These are phyloP conservation scores for Rhynchonycteris naso DNA, from an alignment of 2,797 vertebrate genomes.

Conservation along the genomic window DNA sequence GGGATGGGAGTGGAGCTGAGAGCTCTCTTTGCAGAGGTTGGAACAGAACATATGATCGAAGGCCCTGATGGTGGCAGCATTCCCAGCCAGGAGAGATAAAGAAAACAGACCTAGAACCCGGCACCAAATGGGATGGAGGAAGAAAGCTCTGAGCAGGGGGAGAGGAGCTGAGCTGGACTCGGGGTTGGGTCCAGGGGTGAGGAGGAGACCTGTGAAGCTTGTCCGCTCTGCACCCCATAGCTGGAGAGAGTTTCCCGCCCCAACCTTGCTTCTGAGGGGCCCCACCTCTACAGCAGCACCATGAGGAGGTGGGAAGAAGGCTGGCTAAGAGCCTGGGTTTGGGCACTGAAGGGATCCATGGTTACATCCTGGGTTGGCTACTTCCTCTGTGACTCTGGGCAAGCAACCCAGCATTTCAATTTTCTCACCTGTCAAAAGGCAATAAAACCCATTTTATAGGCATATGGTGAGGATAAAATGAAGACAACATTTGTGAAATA, in stretches of 20 bases:
- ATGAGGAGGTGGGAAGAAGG: not conserved
- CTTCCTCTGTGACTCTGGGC: not conserved
- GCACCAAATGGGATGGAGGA: too few relatives aligned
- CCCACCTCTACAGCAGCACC: not conserved
- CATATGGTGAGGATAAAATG: slow-evolving; percentile 22
- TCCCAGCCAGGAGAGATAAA: not conserved
- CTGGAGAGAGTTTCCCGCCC: not conserved
- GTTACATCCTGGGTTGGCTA: not conserved
- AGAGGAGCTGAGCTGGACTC: not conserved
- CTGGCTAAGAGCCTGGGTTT: not conserved
- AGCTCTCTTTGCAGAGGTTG: not conserved
- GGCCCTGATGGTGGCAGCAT: not conserved
- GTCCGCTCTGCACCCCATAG: not conserved
- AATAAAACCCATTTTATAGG: not conserved
- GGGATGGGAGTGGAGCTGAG: not conserved
- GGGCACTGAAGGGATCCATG: not conserved
- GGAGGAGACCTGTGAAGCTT: not conserved
- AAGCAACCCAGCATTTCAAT: not conserved
- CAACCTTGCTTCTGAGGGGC: not conserved
- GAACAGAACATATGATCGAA: not conserved
- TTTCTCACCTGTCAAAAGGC: slow-evolving; percentile 11
- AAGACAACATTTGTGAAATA: slow-evolving; percentile 28
- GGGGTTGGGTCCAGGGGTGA: not conserved
- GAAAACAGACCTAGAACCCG: not conserved
- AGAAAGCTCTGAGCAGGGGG: not conserved